Evolutionary conservation across 2,888 invertebrate species (phyloP).

Genomic region (Mantis religiosa): DNA sequence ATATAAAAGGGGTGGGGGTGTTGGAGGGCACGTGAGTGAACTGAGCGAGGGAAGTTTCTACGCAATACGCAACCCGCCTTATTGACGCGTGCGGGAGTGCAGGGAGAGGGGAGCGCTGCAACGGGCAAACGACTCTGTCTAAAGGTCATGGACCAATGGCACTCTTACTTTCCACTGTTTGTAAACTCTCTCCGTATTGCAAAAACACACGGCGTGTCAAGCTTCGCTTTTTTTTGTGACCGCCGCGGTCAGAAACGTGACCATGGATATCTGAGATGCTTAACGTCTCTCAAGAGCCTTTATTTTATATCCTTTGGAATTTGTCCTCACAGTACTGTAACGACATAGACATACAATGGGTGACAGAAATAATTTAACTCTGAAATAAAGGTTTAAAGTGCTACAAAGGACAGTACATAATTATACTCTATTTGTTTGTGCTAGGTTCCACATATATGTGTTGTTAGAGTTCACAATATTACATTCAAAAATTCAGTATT

Average conservation of each 20-base stretch:
- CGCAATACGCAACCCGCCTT: background rate
- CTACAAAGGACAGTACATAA: no score
- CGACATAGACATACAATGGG: no score
- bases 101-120: background rate
- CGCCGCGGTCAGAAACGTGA: background rate
- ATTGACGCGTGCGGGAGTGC: background rate
- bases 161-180: background rate
- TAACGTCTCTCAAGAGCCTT: no score
- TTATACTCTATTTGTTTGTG: no score
- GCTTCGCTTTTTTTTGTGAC: background rate
- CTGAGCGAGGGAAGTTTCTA: background rate
- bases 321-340: no score
- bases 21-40: background rate
- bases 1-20: background rate
- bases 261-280: no score
- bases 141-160: constrained; percentile 19
- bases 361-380: no score
- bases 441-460: no score
- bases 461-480: no score
- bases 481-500: no score
- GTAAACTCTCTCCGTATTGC: background rate
- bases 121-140: background rate
- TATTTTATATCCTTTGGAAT: no score
- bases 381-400: no score
- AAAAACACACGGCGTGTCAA: background rate